Evolutionary conservation across 1,140 invertebrate species (phyloP), one percentile per base, ranked within the genome.

Genomic region (Drosophila eugracilis): DNA sequence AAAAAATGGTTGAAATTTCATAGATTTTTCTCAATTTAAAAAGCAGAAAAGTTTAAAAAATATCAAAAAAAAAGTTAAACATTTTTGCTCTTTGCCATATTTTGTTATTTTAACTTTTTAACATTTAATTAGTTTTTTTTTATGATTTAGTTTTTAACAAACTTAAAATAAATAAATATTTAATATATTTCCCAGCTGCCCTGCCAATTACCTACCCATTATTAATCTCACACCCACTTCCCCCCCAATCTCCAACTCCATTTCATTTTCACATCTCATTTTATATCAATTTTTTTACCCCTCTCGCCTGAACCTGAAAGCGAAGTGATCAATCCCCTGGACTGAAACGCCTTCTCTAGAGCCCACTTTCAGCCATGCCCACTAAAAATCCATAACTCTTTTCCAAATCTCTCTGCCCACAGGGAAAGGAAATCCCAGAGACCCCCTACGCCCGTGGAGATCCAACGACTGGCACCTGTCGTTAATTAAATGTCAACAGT

Each of bases 401-500:
- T 45, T 19, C 28, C 3, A 32, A 3, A 24, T n/a, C 26, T 45
- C 28, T 57, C 67, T 71, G 34, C 66, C 69, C 69, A 72, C 69
- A 72, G 69, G 9, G 19, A 67, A 26, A 24, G 22, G n/a, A 45
- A 10, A 59, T 24, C n/a, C 10, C 10, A 21, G 17, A 5, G 12
- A 12, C 10, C 30, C 30, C 6, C 19, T 12, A 5, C 10, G 7
- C 9, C 21, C 21, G 36, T 19, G 32, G 48, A 50, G n/a, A n/a
- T n/a, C 49, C 55, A 26, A 36, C n/a, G 55, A 24, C 78, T 50
- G 55, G 57, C 80, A 86, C 81, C 80, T 85, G 80, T 60, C 77
- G 62, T 81, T 86, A 86, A 86, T 86, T 86, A 86, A 86, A 86
- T 86, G 81, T 86, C 81, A 86, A 85, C 81, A 85, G 76, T 65